Conservation (phyloP, 2,888 invertebrate species). For the Sphinx pinastri region DNA sequence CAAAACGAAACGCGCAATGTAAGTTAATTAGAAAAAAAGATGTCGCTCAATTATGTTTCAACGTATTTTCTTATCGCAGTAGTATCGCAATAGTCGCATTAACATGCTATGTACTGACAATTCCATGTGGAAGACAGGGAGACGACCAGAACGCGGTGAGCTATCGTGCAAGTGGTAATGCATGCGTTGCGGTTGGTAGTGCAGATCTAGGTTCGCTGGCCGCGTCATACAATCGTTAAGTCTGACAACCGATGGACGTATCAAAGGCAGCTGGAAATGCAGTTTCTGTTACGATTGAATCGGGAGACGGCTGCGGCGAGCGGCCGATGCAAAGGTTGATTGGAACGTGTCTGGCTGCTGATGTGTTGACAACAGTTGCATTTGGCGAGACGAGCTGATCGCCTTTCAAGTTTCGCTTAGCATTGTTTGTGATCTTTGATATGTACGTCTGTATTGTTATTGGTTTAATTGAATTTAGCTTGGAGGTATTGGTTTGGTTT, state of each 20-base stretch:
- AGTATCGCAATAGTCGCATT: constrained; percentile 81
- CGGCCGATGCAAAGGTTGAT: constrained; percentile 75
- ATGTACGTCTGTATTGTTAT: constrained; percentile 14
- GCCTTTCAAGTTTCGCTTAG: constrained; percentile 41
- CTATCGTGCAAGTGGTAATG: constrained; percentile 45
- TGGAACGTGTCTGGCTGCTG: constrained; percentile 74
- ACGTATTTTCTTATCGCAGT: constrained; percentile 81
- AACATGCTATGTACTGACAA: constrained; percentile 81
- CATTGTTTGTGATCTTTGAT: constrained; percentile 21
- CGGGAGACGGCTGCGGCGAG: constrained; percentile 77
- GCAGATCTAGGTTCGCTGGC: constrained; percentile 57
- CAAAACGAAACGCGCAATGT: constrained; percentile 45
- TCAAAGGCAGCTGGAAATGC: constrained; percentile 81
- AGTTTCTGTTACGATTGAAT: constrained; percentile 81
- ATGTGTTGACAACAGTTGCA: constrained; percentile 66
- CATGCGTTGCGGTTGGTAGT: constrained; percentile 46
- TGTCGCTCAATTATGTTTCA: constrained; percentile 77
- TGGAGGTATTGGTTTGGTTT: background rate
- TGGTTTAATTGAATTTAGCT: constrained; percentile 1
- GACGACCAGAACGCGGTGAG: constrained; percentile 51
- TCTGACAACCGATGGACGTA: constrained; percentile 83
- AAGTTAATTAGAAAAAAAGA: constrained; percentile 35
- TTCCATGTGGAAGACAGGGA: constrained; percentile 71
- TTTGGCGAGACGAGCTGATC: constrained; percentile 39
- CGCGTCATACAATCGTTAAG: constrained; percentile 73